Percentiles rank a stretch among this genome's conserved stretches.
phyloP scores from a whole-genome alignment of 2,888 invertebrate genomes.

The Acleris sparsana region DNA sequence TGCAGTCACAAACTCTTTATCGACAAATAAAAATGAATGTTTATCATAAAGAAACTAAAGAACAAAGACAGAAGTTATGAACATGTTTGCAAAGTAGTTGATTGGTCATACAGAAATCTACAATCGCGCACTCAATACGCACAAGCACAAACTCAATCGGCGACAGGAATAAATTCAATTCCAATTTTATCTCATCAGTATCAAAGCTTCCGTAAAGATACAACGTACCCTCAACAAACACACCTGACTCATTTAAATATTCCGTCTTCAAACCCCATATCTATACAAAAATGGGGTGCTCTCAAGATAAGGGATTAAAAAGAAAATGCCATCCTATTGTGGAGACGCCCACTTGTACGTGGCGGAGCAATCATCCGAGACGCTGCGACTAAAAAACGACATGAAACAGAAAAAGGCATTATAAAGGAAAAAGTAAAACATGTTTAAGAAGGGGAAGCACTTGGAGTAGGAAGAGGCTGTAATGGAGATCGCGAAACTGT shows the following conservation, averaged over 20 bases:
- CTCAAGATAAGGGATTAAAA: slow-evolving; percentile 69
- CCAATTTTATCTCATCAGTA: slow-evolving; percentile 26
- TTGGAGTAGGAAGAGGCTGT: slow-evolving; percentile 40
- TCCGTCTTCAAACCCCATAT: slow-evolving; percentile 47
- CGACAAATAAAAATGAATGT: neutral
- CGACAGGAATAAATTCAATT: slow-evolving; percentile 31
- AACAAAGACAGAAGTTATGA: too few relatives aligned
- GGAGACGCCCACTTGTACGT: slow-evolving; percentile 52
- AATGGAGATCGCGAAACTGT: slow-evolving; percentile 47
- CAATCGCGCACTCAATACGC: slow-evolving; percentile 3
- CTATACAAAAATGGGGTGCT: slow-evolving; percentile 46
- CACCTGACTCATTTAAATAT: slow-evolving; percentile 66
- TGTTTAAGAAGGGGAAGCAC: slow-evolving; percentile 48
- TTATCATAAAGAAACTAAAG: neutral
- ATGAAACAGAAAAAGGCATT: slow-evolving; percentile 54
- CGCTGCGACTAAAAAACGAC: slow-evolving; percentile 54
- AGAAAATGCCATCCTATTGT: slow-evolving; percentile 68
- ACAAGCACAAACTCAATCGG: slow-evolving; percentile 3
- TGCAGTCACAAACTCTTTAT: neutral
- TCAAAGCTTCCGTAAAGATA: slow-evolving; percentile 33
- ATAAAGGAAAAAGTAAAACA: slow-evolving; percentile 54
- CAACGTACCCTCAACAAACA: slow-evolving; percentile 38
- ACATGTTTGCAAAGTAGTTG: neutral
- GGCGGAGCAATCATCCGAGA: slow-evolving; percentile 56
- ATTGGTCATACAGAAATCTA: neutral